Base-by-base conservation (phyloP, 2,113 vertebrate genomes). In the Eidolon helvum region DNA sequence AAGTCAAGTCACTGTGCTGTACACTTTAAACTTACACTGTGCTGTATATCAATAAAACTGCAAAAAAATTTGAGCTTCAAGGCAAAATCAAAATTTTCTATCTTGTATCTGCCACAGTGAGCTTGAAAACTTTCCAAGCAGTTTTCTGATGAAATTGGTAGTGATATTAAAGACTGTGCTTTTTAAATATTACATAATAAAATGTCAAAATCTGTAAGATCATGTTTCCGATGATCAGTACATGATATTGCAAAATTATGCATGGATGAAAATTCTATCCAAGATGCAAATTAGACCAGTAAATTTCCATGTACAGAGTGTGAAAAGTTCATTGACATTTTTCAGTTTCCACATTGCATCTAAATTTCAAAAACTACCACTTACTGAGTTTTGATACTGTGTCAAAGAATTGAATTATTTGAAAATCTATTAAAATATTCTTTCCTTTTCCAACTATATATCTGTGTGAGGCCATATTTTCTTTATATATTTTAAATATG, bases 361-460 rank as follows among this genome's bases (percentile, higher is more conserved):
- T 79, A 40, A 40, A 45, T n/a, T 68, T 83, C 28, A 33, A 59
- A 65, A 48, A 28, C 63, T 53, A 61, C 45, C 10, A 50, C 59
- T 71, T 87, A 30, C 33, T 15, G 11, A 71, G 59, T 85, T 89
- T 94, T 55, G 24, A 40, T 68, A 75, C 2, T 77, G 14, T 77
- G 50, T 30, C 38, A 57, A 77, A 90, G 9, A 92, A 50, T 63
- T 43, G 10, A 88, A 71, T 94, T 90, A 86, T 53, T 90, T 80
- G 66, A 86, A 79, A 61, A 19, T 59, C 40, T 77, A 10, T 93
- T 94, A 95, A 87, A 89, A 86, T 66, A 92, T 26, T 53, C 35
- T 91, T 38, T 5, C 6, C 8, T 57, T 91, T 75, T 66, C 65
- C 30, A 86, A 9, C 43, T 90, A 2, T 78, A 0, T 59, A 16